phyloP scores from a whole-genome alignment of 2,888 invertebrate species.

The Acronicta psi region DNA sequence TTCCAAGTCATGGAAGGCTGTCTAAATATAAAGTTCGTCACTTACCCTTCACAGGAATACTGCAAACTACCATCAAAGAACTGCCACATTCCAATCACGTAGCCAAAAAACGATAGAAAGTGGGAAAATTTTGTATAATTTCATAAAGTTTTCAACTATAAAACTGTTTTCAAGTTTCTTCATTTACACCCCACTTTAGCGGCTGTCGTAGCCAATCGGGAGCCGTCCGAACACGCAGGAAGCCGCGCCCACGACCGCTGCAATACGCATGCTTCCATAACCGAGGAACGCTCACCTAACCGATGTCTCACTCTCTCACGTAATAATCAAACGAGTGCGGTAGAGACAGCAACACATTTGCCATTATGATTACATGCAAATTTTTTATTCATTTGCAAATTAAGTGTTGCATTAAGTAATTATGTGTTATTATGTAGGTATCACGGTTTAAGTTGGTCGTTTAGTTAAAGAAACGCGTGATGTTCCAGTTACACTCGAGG shows the following conservation, averaged over 20 bases:
- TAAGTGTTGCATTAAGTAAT: slow-evolving; percentile 84
- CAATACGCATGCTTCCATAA: slow-evolving; percentile 84
- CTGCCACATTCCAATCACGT: slow-evolving; percentile 66
- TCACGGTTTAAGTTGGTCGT: slow-evolving; percentile 65
- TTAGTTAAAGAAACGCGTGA: slow-evolving; percentile 66
- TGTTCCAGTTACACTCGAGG: slow-evolving; percentile 58
- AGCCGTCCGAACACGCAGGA: slow-evolving; percentile 70
- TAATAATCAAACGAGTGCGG: slow-evolving; percentile 54
- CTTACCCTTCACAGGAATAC: slow-evolving; percentile 40
- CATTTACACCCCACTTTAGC: slow-evolving; percentile 78
- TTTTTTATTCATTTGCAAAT: slow-evolving; percentile 86
- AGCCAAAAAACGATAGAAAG: slow-evolving; percentile 60
- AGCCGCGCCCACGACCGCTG: slow-evolving; percentile 82
- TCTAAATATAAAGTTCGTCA: slow-evolving; percentile 9
- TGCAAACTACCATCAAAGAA: slow-evolving; percentile 34
- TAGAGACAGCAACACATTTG: slow-evolving; percentile 69
- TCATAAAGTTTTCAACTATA: slow-evolving; percentile 80
- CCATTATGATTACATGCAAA: slow-evolving; percentile 83
- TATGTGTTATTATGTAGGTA: slow-evolving; percentile 80
- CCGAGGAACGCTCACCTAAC: slow-evolving; percentile 67
- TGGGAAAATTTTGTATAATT: slow-evolving; percentile 66
- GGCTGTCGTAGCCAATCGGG: slow-evolving; percentile 75
- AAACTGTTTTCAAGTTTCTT: slow-evolving; percentile 78
- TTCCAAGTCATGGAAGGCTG: neutral
- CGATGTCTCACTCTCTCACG: slow-evolving; percentile 72